Evolutionary conservation across 2,888 invertebrate species (phyloP).

Genomic region (Drosophila pegasa): DNA sequence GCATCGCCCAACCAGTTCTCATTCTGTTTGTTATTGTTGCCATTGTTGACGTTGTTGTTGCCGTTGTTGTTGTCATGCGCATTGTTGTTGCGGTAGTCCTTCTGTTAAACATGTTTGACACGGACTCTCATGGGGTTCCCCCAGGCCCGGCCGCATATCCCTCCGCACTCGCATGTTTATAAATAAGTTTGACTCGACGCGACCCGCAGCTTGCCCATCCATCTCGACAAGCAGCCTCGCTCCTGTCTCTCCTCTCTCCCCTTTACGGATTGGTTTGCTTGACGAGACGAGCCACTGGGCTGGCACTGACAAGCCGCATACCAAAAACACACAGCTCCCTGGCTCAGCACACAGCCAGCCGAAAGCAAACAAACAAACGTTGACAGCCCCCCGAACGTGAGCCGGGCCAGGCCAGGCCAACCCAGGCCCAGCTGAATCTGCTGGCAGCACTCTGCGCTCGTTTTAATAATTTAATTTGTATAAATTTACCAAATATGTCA

Average conservation of each 20-base stretch:
- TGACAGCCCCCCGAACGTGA: slow-evolving; percentile 42
- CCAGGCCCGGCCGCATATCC: slow-evolving; percentile 25
- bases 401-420: neutral
- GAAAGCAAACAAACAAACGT: slow-evolving; percentile 42
- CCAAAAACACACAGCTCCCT: slow-evolving; percentile 33
- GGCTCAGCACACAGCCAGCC: slow-evolving; percentile 40
- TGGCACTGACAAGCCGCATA: slow-evolving; percentile 75
- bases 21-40: slow-evolving; percentile 62
- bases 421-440: neutral
- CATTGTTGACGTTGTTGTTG: slow-evolving; percentile 39
- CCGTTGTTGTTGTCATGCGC: slow-evolving; percentile 55
- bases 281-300: slow-evolving; percentile 58
- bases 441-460: slow-evolving; percentile 2
- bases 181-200: slow-evolving; percentile 61
- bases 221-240: slow-evolving; percentile 31
- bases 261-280: slow-evolving; percentile 12
- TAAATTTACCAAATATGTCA: slow-evolving; percentile 77
- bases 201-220: slow-evolving; percentile 64
- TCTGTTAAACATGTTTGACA: slow-evolving; percentile 73
- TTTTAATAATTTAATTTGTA: slow-evolving; percentile 77
- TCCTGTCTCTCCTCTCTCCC: neutral
- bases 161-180: slow-evolving; percentile 52
- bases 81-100: slow-evolving; percentile 74
- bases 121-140: slow-evolving; percentile 72
- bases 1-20: slow-evolving; percentile 50